Evolutionary conservation across 2,888 invertebrate genomes (phyloP), one percentile per base, ranked within the genome.

Genomic region (Volucella inanis): DNA sequence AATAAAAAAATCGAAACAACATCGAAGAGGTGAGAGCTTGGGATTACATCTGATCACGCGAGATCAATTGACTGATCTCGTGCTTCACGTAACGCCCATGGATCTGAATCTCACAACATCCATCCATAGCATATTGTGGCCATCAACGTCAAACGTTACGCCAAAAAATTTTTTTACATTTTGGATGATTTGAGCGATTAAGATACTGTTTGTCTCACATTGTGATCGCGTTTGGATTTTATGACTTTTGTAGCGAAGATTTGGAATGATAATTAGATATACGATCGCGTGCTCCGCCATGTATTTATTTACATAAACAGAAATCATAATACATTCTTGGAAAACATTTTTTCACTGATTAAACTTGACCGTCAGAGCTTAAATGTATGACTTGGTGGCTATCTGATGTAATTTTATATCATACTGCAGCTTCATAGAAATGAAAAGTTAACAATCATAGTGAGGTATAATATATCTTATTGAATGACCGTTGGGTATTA

Each of bases 361-460:
- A 70, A 70, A 70, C 70, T 70, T 70, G 70, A 70, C 59, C 70
- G 49, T 70, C 57, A 70, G 59, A 57, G 31, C 6, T 31, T 31
- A 6, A 6, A 31, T 31, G 31, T 31, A 31, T 6, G 31, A 31
- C 31, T 31, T 31, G 2, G 6, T 31, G 31, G 31, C 31, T 31
- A 6, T 6, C 6, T 31, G 31, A 31, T 31, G 31, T 31, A 31
- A 31, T 31, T 31, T 31, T 6, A 31, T 31, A 31, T 1, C 31
- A 31, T 0, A 31, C 6, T 31, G 6, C 6, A 31, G 31, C 31
- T 31, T 31, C 31, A 31, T 6, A 31, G 31, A 31, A 31, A 31
- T 31, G 6, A 31, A 31, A 31, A 31, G 31, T 31, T 31, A 31
- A 31, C 6, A 6, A 31, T 31, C 31, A 6, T 6, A 31, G 31